Conservation (phyloP, 2,797 vertebrate species). For the Eutrigla gurnardus region DNA sequence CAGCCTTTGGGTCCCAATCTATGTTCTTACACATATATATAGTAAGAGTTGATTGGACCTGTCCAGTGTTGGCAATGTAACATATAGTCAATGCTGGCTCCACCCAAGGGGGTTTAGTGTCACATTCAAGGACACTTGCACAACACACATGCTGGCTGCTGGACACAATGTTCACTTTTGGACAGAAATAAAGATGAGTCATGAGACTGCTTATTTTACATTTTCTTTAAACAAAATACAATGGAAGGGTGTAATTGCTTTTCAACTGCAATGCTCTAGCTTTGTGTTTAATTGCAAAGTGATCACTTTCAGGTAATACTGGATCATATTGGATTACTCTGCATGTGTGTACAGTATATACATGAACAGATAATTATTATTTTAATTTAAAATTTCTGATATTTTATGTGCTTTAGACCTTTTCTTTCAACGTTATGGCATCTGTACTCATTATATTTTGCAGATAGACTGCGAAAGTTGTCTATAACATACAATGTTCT, state of each 20-base stretch:
- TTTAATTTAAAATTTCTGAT: too few relatives aligned
- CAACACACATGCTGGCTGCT: neutral
- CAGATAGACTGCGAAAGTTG: too few relatives aligned
- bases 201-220: neutral
- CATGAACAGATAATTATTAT: neutral
- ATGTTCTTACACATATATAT: too few relatives aligned
- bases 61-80: constrained; percentile 10
- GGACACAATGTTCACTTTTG: constrained; percentile 2
- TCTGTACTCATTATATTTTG: too few relatives aligned
- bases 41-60: neutral
- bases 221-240: neutral
- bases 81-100: constrained; percentile 32
- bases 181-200: neutral
- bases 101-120: constrained; percentile 11
- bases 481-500: too few relatives aligned
- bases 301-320: neutral
- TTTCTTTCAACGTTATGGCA: too few relatives aligned
- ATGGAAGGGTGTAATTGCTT: neutral
- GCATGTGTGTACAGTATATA: neutral
- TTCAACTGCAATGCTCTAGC: neutral
- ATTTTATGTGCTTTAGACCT: too few relatives aligned
- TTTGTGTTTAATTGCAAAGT: neutral
- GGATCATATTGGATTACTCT: neutral
- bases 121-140: constrained; percentile 36
- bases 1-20: neutral